These are phyloP conservation scores for Casuarius casuarius DNA, from an alignment of 2,113 vertebrate species.

Conservation along the genomic window DNA sequence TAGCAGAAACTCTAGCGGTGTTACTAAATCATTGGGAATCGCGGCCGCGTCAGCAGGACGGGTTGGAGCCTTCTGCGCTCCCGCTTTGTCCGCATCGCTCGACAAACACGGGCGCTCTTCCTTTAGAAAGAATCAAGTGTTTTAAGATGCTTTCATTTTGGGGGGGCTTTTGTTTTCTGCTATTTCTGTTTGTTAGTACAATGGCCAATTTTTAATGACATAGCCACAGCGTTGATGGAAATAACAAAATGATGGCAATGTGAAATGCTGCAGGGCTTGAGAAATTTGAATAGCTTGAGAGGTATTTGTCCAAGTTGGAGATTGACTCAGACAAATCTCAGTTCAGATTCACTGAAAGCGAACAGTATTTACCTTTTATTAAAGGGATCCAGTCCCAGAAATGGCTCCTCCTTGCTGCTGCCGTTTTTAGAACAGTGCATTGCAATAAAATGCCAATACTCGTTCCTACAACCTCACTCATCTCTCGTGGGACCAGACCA, in stretches of 20 bases:
- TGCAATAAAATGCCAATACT: background rate
- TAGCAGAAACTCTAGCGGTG: background rate
- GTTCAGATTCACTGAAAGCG: background rate
- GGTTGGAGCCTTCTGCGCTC: background rate
- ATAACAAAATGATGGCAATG: background rate
- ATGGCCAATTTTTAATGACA: conserved; percentile 30
- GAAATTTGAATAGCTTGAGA: background rate
- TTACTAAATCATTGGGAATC: too few species aligned
- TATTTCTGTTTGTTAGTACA: background rate
- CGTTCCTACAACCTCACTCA: background rate
- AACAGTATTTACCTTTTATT: conserved; percentile 23
- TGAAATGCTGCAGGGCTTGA: background rate
- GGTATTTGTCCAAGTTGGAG: background rate
- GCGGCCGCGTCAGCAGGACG: too few species aligned
- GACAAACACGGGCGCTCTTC: background rate
- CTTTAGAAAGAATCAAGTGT: background rate
- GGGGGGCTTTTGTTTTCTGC: background rate
- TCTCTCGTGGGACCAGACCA: background rate
- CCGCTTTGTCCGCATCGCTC: too few species aligned
- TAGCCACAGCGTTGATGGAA: background rate
- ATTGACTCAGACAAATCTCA: background rate
- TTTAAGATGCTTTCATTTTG: background rate
- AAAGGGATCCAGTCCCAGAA: background rate
- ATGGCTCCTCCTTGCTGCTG: background rate
- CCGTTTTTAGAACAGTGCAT: background rate